phyloP scores from a whole-genome alignment of 2,888 invertebrate species.

The Monochamus alternatus region DNA sequence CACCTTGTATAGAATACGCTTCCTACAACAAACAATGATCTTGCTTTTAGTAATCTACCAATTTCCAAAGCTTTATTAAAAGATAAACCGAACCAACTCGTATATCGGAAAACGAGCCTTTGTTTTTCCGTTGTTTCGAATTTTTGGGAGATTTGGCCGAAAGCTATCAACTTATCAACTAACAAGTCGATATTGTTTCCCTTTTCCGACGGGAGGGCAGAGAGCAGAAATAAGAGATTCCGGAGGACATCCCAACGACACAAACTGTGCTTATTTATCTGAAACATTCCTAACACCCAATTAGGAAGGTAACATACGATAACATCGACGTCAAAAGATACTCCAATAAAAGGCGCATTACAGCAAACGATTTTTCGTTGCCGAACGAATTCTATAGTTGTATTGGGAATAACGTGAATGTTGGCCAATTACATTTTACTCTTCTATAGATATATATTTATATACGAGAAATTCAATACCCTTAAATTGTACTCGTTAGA shows the following conservation, averaged over 20 bases:
- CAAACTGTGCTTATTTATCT: conserved; percentile 44
- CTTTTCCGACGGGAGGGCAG: background rate
- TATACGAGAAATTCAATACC: conserved; percentile 39
- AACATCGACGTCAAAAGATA: conserved; percentile 55
- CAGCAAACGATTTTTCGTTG: conserved; percentile 57
- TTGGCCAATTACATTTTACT: conserved; percentile 49
- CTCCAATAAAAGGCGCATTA: conserved; percentile 58
- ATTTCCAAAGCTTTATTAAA: too few species aligned
- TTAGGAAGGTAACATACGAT: conserved; percentile 59
- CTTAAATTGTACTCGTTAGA: conserved; percentile 45
- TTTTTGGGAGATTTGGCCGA: too few species aligned
- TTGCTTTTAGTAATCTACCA: too few species aligned
- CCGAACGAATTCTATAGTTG: conserved; percentile 45
- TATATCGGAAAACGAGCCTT: too few species aligned
- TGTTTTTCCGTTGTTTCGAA: too few species aligned
- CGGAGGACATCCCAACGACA: conserved; percentile 30
- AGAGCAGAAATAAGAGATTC: conserved; percentile 17
- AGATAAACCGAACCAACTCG: too few species aligned
- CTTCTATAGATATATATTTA: conserved; percentile 37
- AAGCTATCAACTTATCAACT: conserved; percentile 12
- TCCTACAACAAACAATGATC: too few species aligned
- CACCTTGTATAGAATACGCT: too few species aligned
- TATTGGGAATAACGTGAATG: conserved; percentile 48
- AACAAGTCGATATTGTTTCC: conserved; percentile 19
- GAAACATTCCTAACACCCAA: conserved; percentile 54